These are phyloP conservation scores for Takifugu ocellatus DNA, from an alignment of 2,797 vertebrate species.

Conservation along the genomic window DNA sequence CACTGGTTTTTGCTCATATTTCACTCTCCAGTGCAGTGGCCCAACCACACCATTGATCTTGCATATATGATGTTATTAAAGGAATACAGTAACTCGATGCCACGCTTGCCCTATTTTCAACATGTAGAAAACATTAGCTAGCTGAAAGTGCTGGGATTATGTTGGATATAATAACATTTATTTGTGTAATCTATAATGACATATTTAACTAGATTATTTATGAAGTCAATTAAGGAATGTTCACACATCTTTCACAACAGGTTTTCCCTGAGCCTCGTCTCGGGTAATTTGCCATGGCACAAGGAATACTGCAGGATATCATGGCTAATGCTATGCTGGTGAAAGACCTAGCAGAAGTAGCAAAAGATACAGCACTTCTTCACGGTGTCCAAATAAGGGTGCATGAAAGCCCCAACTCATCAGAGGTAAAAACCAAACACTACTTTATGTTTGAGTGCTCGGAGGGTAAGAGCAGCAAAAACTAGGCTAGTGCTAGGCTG, in stretches of 20 bases:
- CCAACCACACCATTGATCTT: background rate
- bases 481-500: too few relatives aligned
- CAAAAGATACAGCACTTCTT: slow-evolving; percentile 84
- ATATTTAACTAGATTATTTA: too few relatives aligned
- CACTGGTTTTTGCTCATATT: too few relatives aligned
- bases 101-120: too few relatives aligned
- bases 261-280: background rate
- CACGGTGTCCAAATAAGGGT: slow-evolving; percentile 87
- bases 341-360: slow-evolving; percentile 70
- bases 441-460: background rate
- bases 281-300: slow-evolving; percentile 60
- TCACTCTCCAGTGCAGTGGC: background rate
- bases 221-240: too few relatives aligned
- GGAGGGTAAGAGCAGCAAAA: too few relatives aligned
- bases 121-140: too few relatives aligned
- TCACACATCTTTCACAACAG: background rate
- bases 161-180: too few relatives aligned
- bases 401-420: slow-evolving; percentile 76
- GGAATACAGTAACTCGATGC: too few relatives aligned
- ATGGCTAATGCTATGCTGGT: slow-evolving; percentile 66
- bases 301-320: slow-evolving; percentile 48
- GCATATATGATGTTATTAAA: too few relatives aligned
- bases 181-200: too few relatives aligned
- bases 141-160: too few relatives aligned
- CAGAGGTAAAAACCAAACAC: slow-evolving; percentile 71